Conservation (phyloP, 2,797 vertebrate genomes). For the Pempheris klunzingeri region DNA sequence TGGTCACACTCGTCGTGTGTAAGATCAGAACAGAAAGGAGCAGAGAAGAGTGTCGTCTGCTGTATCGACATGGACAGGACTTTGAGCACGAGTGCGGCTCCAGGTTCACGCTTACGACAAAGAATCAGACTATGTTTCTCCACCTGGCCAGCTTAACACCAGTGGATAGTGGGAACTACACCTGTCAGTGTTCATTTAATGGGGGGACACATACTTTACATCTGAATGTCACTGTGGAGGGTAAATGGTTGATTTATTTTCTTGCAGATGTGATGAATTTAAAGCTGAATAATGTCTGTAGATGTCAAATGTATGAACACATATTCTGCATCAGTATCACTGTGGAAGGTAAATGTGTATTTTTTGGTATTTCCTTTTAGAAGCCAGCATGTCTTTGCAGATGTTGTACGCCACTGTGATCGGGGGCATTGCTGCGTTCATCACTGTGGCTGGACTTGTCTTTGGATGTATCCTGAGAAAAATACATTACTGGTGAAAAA, state of each 20-base stretch:
- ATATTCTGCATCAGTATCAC: neutral
- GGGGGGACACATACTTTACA: rapidly evolving
- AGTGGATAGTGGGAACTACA: conserved; percentile 52
- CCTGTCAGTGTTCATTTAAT: rapidly evolving
- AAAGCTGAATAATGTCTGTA: too few species aligned
- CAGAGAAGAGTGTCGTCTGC: rapidly evolving
- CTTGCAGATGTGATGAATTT: too few species aligned
- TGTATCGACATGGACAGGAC: rapidly evolving
- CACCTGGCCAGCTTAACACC: conserved; percentile 42
- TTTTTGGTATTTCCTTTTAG: neutral
- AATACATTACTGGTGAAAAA: neutral
- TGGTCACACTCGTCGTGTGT: rapidly evolving
- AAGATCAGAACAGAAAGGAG: rapidly evolving
- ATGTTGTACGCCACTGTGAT: neutral
- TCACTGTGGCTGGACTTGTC: neutral
- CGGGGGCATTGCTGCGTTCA: neutral
- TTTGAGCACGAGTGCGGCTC: conserved; percentile 18
- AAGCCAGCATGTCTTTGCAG: neutral
- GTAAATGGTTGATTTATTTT: too few species aligned
- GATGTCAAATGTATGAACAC: too few species aligned
- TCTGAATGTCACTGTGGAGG: conserved; percentile 43
- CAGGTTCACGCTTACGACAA: conserved; percentile 20
- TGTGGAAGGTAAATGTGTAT: conserved; percentile 35
- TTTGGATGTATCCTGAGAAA: neutral
- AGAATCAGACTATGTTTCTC: conserved; percentile 32